These are phyloP conservation scores for Varanus komodoensis DNA, from an alignment of 2,113 vertebrate species.

Conservation along the genomic window DNA sequence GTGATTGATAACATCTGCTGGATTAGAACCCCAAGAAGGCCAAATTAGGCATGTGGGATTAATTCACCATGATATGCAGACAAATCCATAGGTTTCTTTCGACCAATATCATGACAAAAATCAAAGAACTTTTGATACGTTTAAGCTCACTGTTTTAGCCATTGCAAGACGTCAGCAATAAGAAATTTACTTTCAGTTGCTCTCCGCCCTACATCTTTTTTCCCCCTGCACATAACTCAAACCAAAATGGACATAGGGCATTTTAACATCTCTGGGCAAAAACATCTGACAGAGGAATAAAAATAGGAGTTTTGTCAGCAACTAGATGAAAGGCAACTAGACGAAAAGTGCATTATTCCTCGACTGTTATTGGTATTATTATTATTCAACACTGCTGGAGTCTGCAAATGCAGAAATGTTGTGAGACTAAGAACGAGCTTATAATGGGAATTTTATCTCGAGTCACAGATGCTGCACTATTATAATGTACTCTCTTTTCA, in stretches of 20 bases:
- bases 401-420: constrained; percentile 39
- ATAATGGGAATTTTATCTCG: constrained; percentile 69
- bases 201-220: background rate
- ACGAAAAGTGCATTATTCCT: background rate
- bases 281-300: constrained; percentile 37
- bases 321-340: background rate
- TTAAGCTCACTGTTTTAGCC: background rate
- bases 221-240: background rate
- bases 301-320: background rate
- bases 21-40: too few relatives aligned
- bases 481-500: constrained; percentile 59
- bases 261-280: constrained; percentile 38
- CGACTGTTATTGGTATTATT: background rate
- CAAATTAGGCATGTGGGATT: background rate
- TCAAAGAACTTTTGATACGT: background rate
- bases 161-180: background rate
- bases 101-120: background rate
- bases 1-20: background rate
- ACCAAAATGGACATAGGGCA: background rate
- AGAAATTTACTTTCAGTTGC: background rate
- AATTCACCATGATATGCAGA: background rate
- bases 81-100: background rate
- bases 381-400: background rate
- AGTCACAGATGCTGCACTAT: constrained; percentile 48
- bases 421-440: constrained; percentile 29